Percentiles rank a stretch among this genome's conserved stretches.
phyloP scores from a whole-genome alignment of 1,140 invertebrate genomes.

The Drosophila murphyi region DNA sequence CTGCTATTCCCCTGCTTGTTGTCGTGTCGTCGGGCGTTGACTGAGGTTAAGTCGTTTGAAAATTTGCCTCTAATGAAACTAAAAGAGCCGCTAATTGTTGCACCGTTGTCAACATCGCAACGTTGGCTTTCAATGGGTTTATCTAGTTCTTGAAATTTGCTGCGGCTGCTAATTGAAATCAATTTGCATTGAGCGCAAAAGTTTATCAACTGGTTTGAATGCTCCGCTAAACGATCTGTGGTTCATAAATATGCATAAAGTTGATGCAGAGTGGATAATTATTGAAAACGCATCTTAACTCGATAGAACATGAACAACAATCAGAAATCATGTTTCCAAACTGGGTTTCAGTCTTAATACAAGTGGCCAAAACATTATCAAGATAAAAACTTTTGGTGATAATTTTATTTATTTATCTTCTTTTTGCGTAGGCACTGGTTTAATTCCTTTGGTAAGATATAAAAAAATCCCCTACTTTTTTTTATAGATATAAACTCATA shows the following conservation, averaged over 20 bases:
- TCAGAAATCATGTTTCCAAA: no score
- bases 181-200: conserved; percentile 26
- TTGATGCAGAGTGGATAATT: background rate
- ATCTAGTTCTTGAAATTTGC: conserved; percentile 1
- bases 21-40: conserved; percentile 29
- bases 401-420: no score
- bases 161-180: conserved; percentile 36
- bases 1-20: background rate
- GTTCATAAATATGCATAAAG: background rate
- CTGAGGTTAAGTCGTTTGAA: conserved; percentile 66
- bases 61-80: conserved; percentile 67
- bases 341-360: no score
- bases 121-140: conserved; percentile 12
- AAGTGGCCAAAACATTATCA: no score
- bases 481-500: no score
- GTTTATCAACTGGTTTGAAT: background rate
- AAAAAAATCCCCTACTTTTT: no score
- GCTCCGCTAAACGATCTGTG: conserved; percentile 9
- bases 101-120: conserved; percentile 44
- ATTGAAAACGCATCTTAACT: background rate
- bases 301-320: background rate
- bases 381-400: no score
- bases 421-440: no score
- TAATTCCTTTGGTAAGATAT: no score
- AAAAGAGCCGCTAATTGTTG: conserved; percentile 71